phyloP scores from a whole-genome alignment of 2,113 vertebrate genomes.

The Microtus oregoni region DNA sequence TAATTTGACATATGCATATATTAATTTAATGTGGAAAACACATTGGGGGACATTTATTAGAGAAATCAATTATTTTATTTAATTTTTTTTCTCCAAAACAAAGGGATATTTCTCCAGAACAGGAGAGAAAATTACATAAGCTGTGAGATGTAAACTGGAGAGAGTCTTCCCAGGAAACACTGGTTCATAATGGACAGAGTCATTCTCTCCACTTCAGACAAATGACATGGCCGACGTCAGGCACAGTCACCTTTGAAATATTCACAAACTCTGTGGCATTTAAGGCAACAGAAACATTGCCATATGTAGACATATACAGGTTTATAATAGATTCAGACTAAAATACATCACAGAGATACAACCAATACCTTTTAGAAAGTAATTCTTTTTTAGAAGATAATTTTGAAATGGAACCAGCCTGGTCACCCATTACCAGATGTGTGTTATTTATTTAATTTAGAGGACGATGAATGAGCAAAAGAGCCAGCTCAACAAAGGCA shows the following conservation, averaged over 20 bases:
- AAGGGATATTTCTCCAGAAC: neutral
- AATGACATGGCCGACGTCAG: neutral
- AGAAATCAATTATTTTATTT: neutral
- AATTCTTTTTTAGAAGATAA: neutral
- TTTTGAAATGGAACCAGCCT: neutral
- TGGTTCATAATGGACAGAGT: neutral
- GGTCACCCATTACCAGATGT: neutral
- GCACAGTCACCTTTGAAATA: constrained; percentile 10
- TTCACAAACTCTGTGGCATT: neutral
- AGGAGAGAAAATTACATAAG: constrained; percentile 42
- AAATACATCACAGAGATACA: constrained; percentile 34
- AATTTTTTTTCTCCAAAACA: constrained; percentile 25
- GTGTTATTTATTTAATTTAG: neutral
- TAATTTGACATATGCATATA: constrained; percentile 27
- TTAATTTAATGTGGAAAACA: constrained; percentile 50
- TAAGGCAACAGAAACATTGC: neutral
- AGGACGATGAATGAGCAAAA: neutral
- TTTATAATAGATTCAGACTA: constrained; percentile 48
- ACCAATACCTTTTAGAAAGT: neutral
- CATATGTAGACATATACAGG: neutral
- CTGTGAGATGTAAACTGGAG: neutral
- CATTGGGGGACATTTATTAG: constrained; percentile 6
- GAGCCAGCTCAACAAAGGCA: neutral
- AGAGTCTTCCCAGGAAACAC: neutral
- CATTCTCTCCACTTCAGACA: constrained; percentile 51